Base-by-base conservation (phyloP, 2,888 invertebrate genomes). In the Carcina quercana region DNA sequence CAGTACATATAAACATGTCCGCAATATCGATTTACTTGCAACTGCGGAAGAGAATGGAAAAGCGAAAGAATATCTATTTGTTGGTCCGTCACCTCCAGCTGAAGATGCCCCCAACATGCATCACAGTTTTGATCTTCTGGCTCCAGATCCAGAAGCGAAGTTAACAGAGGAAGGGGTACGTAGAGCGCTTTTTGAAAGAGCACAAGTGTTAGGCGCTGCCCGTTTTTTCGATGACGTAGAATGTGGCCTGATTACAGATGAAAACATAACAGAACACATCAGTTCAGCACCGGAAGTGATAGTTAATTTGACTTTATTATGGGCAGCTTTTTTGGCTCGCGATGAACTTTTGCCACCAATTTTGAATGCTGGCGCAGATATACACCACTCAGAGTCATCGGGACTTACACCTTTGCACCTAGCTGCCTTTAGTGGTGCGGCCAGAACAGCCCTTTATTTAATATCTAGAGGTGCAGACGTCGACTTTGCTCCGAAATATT, bases 71-170 rank as follows among this genome's bases (percentile, higher is more conserved):
- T 91, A 90, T 57, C 87, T 93, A 72, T 91, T 92, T 59, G 91
- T 91, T 42, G 93, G 92, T 10, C 91, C 91, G 8, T 91, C 92
- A 4, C 92, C 92, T 8, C 92, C 92, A 2, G 90, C 91, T 25
- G 93, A 93, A 71, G 91, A 91, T 75, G 90, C 91, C 2, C 90
- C 91, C 29, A 90, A 91, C 49, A 88, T 91, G 80, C 91, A 91
- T 66, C 92, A 92, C 49, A 92, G 90, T 60, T 91, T 92, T 42
- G 90, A 90, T 53, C 87, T 91, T 43, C 85, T 88, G 11, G 87
- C 88, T 20, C 87, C 88, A 24, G 88, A 91, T 48, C 85, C 89
- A 25, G 21, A 20, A 21, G 28, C 28, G 8, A 20, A 20, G 20
- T 14, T 29, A 8, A 21, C 21, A 3, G 21, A 21, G 14, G 28